These are phyloP conservation scores for Pangasius larnaudii DNA, from an alignment of 2,797 vertebrate species.

Conservation along the genomic window DNA sequence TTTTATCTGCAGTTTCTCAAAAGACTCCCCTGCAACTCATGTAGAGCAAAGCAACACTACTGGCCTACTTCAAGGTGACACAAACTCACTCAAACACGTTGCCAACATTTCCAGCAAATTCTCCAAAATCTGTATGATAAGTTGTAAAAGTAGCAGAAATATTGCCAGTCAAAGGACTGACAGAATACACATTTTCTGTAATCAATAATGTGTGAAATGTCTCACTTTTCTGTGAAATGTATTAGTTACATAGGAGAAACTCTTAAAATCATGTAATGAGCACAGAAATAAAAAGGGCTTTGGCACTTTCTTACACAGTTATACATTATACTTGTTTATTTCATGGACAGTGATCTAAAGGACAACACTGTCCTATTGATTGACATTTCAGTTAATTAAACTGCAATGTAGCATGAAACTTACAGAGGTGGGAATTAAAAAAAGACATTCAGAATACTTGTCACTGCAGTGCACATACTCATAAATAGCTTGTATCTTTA, in stretches of 20 bases:
- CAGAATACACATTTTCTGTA: not conserved
- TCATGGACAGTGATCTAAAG: constrained; percentile 14
- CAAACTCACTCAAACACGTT: constrained; percentile 23
- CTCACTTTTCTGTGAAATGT: not conserved
- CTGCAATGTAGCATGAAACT: constrained; percentile 52
- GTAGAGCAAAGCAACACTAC: constrained; percentile 40
- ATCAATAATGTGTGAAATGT: not conserved
- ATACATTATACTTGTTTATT: constrained; percentile 33
- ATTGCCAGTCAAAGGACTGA: not conserved
- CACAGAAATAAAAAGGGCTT: not conserved
- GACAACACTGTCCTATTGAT: constrained; percentile 16
- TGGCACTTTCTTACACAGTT: not conserved
- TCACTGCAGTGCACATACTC: not conserved
- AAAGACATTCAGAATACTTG: constrained; percentile 35
- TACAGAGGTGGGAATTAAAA: constrained; percentile 46
- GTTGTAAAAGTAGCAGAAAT: constrained; percentile 24
- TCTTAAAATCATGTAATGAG: not conserved
- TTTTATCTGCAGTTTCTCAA: constrained; percentile 48
- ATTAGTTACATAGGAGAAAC: not conserved
- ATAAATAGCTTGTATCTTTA: not conserved
- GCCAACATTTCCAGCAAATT: not conserved
- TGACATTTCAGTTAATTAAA: constrained; percentile 58
- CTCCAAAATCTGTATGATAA: constrained; percentile 12
- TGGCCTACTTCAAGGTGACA: constrained; percentile 49
- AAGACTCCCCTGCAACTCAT: constrained; percentile 44